Percentiles rank a stretch among this genome's conserved stretches.
phyloP scores from a whole-genome alignment of 2,113 vertebrate species.

The Chaetodon auriga region DNA sequence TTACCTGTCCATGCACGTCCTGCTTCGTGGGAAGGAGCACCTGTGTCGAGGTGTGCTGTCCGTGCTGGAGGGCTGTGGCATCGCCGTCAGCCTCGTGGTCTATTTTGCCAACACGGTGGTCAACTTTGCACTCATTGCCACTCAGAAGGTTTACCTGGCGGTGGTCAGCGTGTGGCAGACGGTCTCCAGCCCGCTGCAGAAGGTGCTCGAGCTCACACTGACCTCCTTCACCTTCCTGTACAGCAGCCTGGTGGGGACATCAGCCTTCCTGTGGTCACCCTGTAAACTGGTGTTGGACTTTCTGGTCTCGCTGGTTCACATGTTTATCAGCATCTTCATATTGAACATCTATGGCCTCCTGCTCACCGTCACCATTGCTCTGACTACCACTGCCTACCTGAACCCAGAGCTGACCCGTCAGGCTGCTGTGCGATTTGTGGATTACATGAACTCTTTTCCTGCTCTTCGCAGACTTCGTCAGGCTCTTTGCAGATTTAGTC shows the following conservation, averaged over 20 bases:
- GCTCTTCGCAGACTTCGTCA: conserved; percentile 78
- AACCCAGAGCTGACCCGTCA: conserved; percentile 85
- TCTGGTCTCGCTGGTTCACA: conserved; percentile 81
- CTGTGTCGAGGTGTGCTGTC: conserved; percentile 87
- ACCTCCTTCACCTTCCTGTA: conserved; percentile 89
- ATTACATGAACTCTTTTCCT: conserved; percentile 79
- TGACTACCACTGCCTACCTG: conserved; percentile 76
- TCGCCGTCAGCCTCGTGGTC: conserved; percentile 88
- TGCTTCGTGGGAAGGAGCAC: conserved; percentile 88
- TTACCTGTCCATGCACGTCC: conserved; percentile 88
- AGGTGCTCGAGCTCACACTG: conserved; percentile 85
- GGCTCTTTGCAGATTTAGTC: conserved; percentile 72
- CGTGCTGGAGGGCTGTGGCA: conserved; percentile 86
- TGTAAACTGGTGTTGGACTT: conserved; percentile 89
- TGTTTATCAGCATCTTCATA: conserved; percentile 88
- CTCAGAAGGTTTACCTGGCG: conserved; percentile 88
- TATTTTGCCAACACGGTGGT: conserved; percentile 93
- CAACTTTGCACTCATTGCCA: conserved; percentile 90
- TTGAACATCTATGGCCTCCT: conserved; percentile 89
- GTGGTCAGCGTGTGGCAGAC: conserved; percentile 86
- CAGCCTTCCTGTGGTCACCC: conserved; percentile 92
- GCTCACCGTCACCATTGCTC: conserved; percentile 84
- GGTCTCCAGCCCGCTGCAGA: conserved; percentile 82
- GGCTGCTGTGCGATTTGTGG: conserved; percentile 46
- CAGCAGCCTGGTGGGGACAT: conserved; percentile 88